phyloP scores from a whole-genome alignment of 92 coral and sea anemone genomes.

The Zoanthus sansibaricus region DNA sequence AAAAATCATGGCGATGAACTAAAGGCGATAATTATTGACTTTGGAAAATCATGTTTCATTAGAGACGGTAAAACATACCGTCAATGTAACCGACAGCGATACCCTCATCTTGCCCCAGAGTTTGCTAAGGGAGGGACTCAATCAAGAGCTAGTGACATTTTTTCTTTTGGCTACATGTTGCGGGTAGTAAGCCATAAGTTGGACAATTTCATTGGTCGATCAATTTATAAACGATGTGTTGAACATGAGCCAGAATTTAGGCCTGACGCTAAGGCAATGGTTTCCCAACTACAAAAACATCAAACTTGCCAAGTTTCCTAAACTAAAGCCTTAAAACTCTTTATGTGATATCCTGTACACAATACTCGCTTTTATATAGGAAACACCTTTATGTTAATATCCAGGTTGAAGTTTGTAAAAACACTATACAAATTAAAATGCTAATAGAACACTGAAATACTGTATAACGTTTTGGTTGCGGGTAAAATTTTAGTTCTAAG shows the following conservation, averaged over 20 bases:
- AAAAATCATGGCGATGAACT: not conserved
- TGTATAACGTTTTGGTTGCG: no score
- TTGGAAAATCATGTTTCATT: not conserved
- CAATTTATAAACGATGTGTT: not conserved
- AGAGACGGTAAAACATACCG: not conserved
- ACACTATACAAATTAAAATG: no score
- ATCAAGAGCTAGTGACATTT: conserved; percentile 19
- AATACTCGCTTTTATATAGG: no score
- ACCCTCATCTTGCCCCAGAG: conserved; percentile 30
- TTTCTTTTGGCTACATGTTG: conserved; percentile 9
- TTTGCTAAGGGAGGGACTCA: not conserved
- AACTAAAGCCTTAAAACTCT: not conserved
- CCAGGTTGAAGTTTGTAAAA: no score
- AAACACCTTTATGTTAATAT: no score
- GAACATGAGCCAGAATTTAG: not conserved
- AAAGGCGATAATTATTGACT: conserved; percentile 17
- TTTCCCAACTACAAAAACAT: not conserved
- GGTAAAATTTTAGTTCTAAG: no score
- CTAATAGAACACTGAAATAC: no score
- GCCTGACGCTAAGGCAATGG: not conserved
- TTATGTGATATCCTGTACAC: not conserved
- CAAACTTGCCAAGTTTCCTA: not conserved
- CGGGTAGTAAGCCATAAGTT: not conserved
- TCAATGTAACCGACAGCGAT: not conserved
- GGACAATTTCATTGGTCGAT: not conserved